Evolutionary conservation across 2,797 vertebrate genomes (phyloP).

Genomic region (Lepilemur septentrionalis): DNA sequence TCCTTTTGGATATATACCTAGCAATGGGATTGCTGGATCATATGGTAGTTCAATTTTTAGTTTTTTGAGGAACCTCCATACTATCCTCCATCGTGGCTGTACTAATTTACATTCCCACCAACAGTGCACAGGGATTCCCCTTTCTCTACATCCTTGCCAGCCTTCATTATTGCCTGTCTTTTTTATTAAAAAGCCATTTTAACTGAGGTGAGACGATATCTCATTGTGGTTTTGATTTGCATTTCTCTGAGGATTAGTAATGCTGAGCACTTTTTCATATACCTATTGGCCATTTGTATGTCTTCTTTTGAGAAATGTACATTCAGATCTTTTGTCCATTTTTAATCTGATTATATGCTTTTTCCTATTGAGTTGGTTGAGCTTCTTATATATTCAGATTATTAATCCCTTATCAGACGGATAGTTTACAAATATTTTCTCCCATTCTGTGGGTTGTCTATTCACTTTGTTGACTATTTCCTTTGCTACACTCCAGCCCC

Average conservation of each 20-base stretch:
- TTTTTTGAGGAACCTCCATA: no score
- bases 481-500: neutral
- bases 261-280: neutral
- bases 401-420: neutral
- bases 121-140: no score
- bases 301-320: neutral
- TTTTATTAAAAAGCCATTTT: neutral
- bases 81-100: no score
- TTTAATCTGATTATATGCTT: neutral
- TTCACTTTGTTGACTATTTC: neutral
- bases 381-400: neutral
- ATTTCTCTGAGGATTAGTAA: neutral
- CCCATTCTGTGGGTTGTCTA: neutral
- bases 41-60: no score
- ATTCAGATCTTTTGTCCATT: neutral
- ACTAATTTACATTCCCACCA: no score
- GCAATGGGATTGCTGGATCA: no score
- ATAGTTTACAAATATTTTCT: neutral
- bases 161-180: no score
- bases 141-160: no score
- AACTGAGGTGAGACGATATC: neutral
- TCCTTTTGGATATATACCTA: no score
- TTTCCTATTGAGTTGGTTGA: neutral
- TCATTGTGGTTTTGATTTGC: neutral
- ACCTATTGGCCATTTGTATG: neutral